phyloP scores from a whole-genome alignment of 2,888 invertebrate species.

The Drosophila vallismaia region DNA sequence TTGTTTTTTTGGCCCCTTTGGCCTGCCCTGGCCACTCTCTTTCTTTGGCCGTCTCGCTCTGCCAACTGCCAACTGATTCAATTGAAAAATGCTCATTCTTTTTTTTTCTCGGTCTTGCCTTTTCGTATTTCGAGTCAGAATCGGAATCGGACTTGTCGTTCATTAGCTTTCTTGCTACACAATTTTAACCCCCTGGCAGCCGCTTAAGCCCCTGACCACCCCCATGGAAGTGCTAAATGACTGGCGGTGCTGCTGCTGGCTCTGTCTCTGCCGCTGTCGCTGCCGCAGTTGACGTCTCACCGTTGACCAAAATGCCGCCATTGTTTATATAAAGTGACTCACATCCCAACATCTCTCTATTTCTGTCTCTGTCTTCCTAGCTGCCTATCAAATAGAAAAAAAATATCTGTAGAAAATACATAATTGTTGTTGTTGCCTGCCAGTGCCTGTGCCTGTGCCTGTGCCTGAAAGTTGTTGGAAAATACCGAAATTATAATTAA shows the following conservation, averaged over 20 bases:
- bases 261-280: slow-evolving; percentile 1
- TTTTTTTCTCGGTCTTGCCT: slow-evolving; percentile 16
- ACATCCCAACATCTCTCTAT: slow-evolving; percentile 11
- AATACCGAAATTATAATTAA: no score
- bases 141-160: slow-evolving; percentile 28
- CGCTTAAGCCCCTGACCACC: not conserved
- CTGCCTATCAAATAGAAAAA: slow-evolving; percentile 2
- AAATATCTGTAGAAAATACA: slow-evolving; percentile 18
- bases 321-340: slow-evolving; percentile 36
- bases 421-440: slow-evolving; percentile 22
- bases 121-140: slow-evolving; percentile 4
- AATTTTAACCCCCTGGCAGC: slow-evolving; percentile 20
- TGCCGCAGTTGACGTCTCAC: slow-evolving; percentile 11
- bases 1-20: slow-evolving; percentile 48
- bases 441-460: not conserved
- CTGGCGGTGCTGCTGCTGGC: slow-evolving; percentile 16
- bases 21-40: slow-evolving; percentile 7
- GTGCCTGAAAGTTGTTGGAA: slow-evolving; percentile 10
- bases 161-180: slow-evolving; percentile 48
- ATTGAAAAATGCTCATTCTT: slow-evolving; percentile 44
- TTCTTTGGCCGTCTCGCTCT: slow-evolving; percentile 9
- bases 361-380: not conserved
- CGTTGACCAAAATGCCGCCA: slow-evolving; percentile 47
- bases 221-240: slow-evolving; percentile 42
- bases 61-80: slow-evolving; percentile 35